Conservation (phyloP, 2,797 vertebrate genomes). For the Eleutherodactylus coqui region DNA sequence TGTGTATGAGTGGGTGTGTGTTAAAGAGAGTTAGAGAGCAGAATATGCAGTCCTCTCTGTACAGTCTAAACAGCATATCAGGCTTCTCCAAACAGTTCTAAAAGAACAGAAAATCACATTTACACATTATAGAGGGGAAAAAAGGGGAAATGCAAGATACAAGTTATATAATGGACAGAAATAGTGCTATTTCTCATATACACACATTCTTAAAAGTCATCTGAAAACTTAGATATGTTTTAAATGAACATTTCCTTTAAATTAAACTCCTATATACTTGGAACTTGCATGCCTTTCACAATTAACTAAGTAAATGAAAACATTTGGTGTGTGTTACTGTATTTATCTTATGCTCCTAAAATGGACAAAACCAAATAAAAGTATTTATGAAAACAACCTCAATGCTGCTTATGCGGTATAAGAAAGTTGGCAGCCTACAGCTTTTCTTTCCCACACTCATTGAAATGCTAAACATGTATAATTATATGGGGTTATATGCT, state of each 20-base stretch:
- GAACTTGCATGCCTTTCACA: neutral
- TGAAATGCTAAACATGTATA: conserved; percentile 12
- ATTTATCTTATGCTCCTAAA: conserved; percentile 3
- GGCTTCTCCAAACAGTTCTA: too few relatives aligned
- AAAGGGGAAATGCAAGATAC: too few relatives aligned
- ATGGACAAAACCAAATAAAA: neutral
- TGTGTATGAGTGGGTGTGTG: too few relatives aligned
- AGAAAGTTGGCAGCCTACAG: neutral
- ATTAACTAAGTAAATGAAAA: neutral
- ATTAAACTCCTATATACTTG: neutral
- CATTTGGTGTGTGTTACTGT: neutral
- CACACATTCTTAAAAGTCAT: too few relatives aligned
- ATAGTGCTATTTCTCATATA: too few relatives aligned
- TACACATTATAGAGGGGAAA: too few relatives aligned
- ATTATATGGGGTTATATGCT: neutral
- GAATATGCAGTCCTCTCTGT: too few relatives aligned
- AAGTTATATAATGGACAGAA: too few relatives aligned
- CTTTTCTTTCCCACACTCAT: neutral
- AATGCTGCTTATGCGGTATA: neutral
- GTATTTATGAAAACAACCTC: conserved; percentile 5
- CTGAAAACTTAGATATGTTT: too few relatives aligned
- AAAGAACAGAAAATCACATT: too few relatives aligned
- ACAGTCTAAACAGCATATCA: too few relatives aligned
- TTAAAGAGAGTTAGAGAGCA: too few relatives aligned
- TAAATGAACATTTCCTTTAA: neutral